These are phyloP conservation scores for Gambelia wislizenii DNA, from an alignment of 2,797 vertebrate species.

Conservation along the genomic window DNA sequence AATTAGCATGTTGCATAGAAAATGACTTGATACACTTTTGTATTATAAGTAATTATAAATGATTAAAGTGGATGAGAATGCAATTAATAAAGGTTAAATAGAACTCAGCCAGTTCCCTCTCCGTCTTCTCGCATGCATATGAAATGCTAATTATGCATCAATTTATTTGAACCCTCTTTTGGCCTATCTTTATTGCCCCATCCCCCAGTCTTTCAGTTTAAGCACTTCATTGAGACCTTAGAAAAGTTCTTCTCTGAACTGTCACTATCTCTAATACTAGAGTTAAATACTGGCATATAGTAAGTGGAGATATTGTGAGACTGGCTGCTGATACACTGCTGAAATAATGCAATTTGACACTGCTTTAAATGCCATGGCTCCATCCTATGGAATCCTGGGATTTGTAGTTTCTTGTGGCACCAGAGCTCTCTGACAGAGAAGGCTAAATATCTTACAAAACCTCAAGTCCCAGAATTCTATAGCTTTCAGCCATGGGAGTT, in stretches of 20 bases:
- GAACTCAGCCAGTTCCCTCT: constrained; percentile 27
- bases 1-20: constrained; percentile 23
- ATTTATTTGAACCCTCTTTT: not conserved
- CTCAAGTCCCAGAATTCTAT: no score
- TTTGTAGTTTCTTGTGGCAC: no score
- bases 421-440: no score
- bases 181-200: not conserved
- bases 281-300: not conserved
- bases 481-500: no score
- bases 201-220: not conserved
- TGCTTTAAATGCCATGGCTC: no score
- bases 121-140: constrained; percentile 16
- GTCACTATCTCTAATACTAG: not conserved
- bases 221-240: not conserved
- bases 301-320: not conserved
- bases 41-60: constrained; percentile 66
- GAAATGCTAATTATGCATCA: constrained; percentile 23
- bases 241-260: not conserved
- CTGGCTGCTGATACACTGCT: no score
- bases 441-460: no score
- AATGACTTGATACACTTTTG: constrained; percentile 55
- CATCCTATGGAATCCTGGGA: no score
- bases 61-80: constrained; percentile 43
- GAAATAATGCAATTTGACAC: no score
- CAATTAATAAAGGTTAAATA: constrained; percentile 57